Conservation (phyloP, 2,113 vertebrate genomes). For the Macheiramphus alcinus region DNA sequence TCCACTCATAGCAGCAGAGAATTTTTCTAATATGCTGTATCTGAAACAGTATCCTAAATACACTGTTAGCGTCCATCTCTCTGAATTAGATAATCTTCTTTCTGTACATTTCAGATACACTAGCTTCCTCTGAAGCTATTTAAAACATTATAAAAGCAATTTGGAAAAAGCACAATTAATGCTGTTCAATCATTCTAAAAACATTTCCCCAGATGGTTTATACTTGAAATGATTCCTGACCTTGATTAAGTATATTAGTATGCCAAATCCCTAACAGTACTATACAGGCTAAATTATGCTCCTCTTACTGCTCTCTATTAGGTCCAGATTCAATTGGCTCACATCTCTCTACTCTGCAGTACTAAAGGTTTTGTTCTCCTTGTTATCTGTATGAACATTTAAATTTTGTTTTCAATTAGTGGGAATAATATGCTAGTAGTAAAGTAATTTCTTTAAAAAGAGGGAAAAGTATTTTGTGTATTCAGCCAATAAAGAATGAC, state of each 20-base stretch:
- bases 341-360: not conserved
- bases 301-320: not conserved
- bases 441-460: not conserved
- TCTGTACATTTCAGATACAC: accelerated
- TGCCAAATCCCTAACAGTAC: not conserved
- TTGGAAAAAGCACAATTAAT: not conserved
- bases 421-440: not conserved
- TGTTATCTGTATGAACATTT: not conserved
- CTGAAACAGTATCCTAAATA: not conserved
- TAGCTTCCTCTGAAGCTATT: not conserved
- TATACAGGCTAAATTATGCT: not conserved
- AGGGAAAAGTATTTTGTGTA: not conserved
- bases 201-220: not conserved
- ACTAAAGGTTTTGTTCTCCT: not conserved
- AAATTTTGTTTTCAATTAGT: not conserved
- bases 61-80: not conserved
- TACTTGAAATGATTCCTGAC: not conserved
- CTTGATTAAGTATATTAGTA: not conserved
- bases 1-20: not conserved
- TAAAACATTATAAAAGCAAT: not conserved
- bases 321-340: not conserved
- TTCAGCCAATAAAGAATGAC: not conserved
- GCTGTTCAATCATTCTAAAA: not conserved
- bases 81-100: not conserved
- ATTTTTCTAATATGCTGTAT: too few species aligned